These are phyloP conservation scores for Crotalus viridis DNA, from an alignment of 2,113 vertebrate genomes.

Conservation along the genomic window DNA sequence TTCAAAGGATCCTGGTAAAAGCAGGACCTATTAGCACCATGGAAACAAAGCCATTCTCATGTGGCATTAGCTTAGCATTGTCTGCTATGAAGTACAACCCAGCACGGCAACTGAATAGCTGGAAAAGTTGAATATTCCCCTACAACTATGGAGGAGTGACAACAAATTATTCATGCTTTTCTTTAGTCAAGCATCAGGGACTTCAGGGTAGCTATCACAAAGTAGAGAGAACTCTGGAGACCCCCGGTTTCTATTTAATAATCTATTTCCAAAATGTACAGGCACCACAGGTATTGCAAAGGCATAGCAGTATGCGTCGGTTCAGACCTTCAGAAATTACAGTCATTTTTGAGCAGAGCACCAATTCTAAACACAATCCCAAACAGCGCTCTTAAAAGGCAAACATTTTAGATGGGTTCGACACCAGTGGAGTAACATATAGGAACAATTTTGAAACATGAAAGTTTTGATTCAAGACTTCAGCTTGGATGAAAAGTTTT, in stretches of 20 bases:
- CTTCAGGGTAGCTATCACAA: neutral
- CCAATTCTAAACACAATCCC: neutral
- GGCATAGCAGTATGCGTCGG: neutral
- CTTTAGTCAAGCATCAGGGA: neutral
- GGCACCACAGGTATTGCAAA: neutral
- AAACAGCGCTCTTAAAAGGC: neutral
- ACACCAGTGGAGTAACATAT: neutral
- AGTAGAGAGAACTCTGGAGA: neutral
- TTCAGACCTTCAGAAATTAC: neutral
- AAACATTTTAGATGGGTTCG: neutral
- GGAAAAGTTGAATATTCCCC: neutral
- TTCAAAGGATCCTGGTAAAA: neutral
- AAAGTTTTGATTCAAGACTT: neutral
- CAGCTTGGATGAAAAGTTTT: neutral
- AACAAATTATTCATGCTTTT: neutral
- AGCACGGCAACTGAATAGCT: neutral
- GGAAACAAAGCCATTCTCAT: slow-evolving; percentile 17
- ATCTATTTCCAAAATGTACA: neutral
- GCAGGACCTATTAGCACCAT: neutral
- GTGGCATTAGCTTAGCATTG: neutral
- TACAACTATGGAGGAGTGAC: neutral
- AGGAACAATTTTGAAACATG: neutral
- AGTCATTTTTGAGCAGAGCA: neutral
- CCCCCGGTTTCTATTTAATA: neutral
- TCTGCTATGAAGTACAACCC: neutral